phyloP scores from a whole-genome alignment of 2,797 vertebrate species.

The Sebastiscus tertius region DNA sequence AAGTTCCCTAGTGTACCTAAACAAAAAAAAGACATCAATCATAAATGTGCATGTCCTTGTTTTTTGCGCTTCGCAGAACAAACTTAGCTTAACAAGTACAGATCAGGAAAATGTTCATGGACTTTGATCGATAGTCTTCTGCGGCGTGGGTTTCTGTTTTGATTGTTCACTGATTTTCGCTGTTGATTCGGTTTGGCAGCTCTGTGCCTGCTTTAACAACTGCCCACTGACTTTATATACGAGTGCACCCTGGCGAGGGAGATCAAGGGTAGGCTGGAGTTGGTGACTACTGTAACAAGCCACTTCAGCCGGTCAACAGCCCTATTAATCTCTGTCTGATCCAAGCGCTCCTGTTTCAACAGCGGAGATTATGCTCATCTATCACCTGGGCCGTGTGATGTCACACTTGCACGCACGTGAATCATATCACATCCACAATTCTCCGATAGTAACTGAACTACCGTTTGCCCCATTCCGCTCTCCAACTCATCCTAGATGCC shows the following conservation, averaged over 20 bases:
- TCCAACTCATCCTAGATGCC: background rate
- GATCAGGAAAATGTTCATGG: slow-evolving; percentile 10
- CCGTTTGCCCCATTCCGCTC: background rate
- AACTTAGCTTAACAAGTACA: background rate
- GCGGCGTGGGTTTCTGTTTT: slow-evolving; percentile 13
- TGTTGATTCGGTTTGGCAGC: slow-evolving; percentile 44
- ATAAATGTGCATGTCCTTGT: slow-evolving; percentile 11
- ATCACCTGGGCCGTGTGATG: slow-evolving; percentile 55
- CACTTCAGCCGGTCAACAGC: slow-evolving; percentile 61
- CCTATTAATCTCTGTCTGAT: slow-evolving; percentile 68
- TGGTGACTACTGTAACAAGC: slow-evolving; percentile 47
- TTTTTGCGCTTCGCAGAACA: background rate
- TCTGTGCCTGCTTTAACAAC: slow-evolving; percentile 18
- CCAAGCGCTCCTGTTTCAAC: slow-evolving; percentile 53
- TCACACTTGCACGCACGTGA: slow-evolving; percentile 9
- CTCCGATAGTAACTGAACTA: background rate
- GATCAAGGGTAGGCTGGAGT: slow-evolving; percentile 38
- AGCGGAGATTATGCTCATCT: slow-evolving; percentile 65
- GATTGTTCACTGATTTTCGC: slow-evolving; percentile 18
- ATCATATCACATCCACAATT: slow-evolving; percentile 10
- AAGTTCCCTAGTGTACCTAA: background rate
- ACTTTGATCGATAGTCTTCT: slow-evolving; percentile 36
- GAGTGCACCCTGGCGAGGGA: slow-evolving; percentile 1
- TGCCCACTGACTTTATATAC: slow-evolving; percentile 13
- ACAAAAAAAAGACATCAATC: slow-evolving; percentile 18